Conservation (phyloP, 2,888 invertebrate genomes). For the Thereva unica region DNA sequence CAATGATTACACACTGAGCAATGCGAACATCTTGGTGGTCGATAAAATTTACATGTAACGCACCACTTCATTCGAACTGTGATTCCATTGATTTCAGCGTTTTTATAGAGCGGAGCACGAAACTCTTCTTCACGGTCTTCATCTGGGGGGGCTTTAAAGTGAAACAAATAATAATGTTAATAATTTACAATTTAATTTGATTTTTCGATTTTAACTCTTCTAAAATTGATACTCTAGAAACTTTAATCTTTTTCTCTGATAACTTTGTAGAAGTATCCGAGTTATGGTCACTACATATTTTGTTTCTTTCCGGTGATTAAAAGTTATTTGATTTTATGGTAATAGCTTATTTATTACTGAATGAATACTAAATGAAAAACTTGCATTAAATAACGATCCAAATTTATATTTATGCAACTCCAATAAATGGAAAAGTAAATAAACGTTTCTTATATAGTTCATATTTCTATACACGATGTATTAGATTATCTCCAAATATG, state of each 20-base stretch:
- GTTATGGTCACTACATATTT: too few species aligned
- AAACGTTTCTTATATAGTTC: too few species aligned
- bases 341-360: too few species aligned
- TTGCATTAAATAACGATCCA: not conserved
- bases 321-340: too few species aligned
- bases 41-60: constrained; percentile 98
- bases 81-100: constrained; percentile 97
- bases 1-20: constrained; percentile 99
- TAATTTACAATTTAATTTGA: not conserved
- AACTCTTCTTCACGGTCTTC: constrained; percentile 98
- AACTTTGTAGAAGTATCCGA: too few species aligned
- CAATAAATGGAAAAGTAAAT: too few species aligned
- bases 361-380: not conserved
- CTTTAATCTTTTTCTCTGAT: too few species aligned
- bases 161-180: constrained; percentile 27
- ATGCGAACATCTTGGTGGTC: constrained; percentile 98
- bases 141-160: constrained; percentile 81
- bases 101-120: constrained; percentile 93
- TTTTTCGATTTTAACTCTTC: not conserved
- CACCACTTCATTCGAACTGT: constrained; percentile 99
- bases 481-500: too few species aligned
- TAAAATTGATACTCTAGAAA: too few species aligned
- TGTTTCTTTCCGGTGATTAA: too few species aligned
- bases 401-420: too few species aligned
- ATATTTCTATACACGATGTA: too few species aligned